Conservation (phyloP, 2,113 vertebrate genomes). For the Pteronura brasiliensis region DNA sequence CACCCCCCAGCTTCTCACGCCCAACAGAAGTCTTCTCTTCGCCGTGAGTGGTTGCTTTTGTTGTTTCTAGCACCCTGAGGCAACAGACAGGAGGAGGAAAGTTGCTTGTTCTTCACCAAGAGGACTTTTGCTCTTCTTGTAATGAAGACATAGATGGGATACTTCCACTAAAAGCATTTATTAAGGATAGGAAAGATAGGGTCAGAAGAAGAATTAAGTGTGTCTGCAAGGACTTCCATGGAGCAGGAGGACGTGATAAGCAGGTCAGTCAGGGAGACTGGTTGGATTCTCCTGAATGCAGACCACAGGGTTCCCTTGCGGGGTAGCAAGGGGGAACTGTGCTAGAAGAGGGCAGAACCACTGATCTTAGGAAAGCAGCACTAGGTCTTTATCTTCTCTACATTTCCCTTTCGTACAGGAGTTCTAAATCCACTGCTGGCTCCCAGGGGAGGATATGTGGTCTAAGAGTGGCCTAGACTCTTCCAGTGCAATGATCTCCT, state of each 20-base stretch:
- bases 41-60: not conserved
- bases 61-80: not conserved
- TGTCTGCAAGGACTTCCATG: not conserved
- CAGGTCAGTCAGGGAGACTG: not conserved
- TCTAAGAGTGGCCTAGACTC: not conserved
- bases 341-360: not conserved
- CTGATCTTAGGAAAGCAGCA: not conserved
- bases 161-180: not conserved
- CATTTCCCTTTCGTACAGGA: not conserved
- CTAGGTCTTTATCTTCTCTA: fast-evolving
- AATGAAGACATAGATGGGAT: not conserved
- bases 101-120: not conserved
- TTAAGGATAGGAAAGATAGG: constrained; percentile 38
- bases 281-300: not conserved
- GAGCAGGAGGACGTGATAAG: not conserved
- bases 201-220: not conserved
- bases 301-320: not conserved
- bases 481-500: not conserved
- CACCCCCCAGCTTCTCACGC: too few species aligned
- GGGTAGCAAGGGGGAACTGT: not conserved
- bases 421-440: too few species aligned
- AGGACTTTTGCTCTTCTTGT: not conserved
- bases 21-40: not conserved
- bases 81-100: not conserved
- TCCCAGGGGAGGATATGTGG: not conserved